Base-by-base conservation (phyloP, 1,140 invertebrate species). In the Hyphantria cunea region DNA sequence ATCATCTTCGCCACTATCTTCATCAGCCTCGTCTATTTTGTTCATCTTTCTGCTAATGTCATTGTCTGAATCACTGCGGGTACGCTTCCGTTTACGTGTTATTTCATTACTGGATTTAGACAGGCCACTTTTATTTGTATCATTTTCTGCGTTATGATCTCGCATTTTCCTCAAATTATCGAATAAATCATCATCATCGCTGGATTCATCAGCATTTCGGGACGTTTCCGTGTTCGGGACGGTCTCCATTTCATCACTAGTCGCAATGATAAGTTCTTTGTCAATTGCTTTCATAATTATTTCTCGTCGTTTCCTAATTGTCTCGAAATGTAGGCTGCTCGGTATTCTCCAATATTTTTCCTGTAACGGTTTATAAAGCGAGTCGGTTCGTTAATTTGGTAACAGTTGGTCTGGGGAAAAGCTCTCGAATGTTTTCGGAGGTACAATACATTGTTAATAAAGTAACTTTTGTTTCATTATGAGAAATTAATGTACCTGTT, bases 281-380 rank as follows among this genome's bases (percentile, higher is more conserved):
- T 87, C 75, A 14, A 86, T 63, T 0, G 87, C 87, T 73, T 85
- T 90, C 25, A 85, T 59, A 53, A 90, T 86, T 9, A 87, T 87
- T 66, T 88, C 85, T 25, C 85, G 69, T 32, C 85, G 68, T 65
- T 86, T 90, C 49, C 87, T 70, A 17, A 90, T 82, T 2, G 85
- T 88, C 47, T 86, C 77, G 17, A 82, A 78, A 55, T 89, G 85
- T 56, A 94, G 79, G 63, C 76, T 75, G 34, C 89, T 86, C 6
- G 93, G 93, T 72, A 94, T 93, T 63, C 94, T 86, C 93, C 94
- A 94, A 78, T 94, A 94, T 59, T 75, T 76, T 91, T 94, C 93
- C 92, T 92, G 53, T 58, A 64, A 68, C 55, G n/a, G 47, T 14
- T 41, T 13, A 34, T 51, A 11, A 14, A 51, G 7, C 31, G 41